A percentile compares a stretch with the other conserved stretches of the same genome.
These are phyloP conservation scores for Stenoptilia bipunctidactyla DNA, from an alignment of 2,888 invertebrate genomes.

Conservation along the genomic window DNA sequence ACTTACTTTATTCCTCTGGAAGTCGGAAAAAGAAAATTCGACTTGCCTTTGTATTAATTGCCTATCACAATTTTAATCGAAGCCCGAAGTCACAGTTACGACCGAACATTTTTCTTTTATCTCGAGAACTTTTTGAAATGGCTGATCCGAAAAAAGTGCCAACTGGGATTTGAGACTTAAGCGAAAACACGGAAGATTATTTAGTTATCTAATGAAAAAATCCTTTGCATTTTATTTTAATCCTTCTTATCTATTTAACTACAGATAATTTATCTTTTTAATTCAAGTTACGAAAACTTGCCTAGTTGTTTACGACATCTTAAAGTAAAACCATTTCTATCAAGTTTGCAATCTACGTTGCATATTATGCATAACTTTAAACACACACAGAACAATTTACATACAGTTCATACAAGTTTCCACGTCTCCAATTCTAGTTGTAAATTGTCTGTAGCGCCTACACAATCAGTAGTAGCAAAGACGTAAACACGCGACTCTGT, in stretches of 20 bases:
- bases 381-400: conserved; percentile 1
- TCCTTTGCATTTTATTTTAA: too few species aligned
- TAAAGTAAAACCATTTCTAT: conserved; percentile 13
- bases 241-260: too few species aligned
- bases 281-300: too few species aligned
- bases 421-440: not conserved
- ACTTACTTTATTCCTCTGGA: not conserved
- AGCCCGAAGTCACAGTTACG: not conserved
- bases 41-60: not conserved
- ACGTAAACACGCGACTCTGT: conserved; percentile 15
- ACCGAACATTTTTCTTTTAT: not conserved
- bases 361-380: not conserved
- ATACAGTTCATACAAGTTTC: not conserved
- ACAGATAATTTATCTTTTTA: too few species aligned
- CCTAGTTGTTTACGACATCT: too few species aligned
- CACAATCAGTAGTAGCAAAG: conserved; percentile 17
- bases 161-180: too few species aligned
- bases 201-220: too few species aligned
- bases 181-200: too few species aligned
- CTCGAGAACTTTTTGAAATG: too few species aligned
- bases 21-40: not conserved
- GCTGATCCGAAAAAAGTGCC: too few species aligned
- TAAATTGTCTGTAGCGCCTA: conserved; percentile 12
- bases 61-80: conserved; percentile 1
- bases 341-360: conserved; percentile 26